Evolutionary conservation across 2,797 vertebrate species (phyloP).

Genomic region (Mastacembelus armatus): DNA sequence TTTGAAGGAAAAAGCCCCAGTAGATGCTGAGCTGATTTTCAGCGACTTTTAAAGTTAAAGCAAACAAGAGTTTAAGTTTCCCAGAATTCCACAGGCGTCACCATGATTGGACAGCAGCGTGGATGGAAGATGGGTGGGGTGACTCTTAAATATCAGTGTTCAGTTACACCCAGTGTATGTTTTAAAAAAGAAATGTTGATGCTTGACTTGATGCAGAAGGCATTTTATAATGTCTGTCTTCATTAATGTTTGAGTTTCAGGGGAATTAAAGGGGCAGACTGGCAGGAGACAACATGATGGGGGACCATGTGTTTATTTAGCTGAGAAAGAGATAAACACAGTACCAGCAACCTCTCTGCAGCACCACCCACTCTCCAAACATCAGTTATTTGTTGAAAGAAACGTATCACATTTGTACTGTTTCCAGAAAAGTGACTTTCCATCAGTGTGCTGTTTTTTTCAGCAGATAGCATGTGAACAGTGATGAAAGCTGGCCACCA

Average conservation of each 20-base stretch:
- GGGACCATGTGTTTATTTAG: slow-evolving; percentile 21
- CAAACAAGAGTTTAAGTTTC: slow-evolving; percentile 74
- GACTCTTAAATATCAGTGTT: slow-evolving; percentile 22
- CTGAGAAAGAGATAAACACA: slow-evolving; percentile 46
- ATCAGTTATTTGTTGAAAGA: slow-evolving; percentile 26
- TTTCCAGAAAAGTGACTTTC: neutral
- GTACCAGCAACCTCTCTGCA: slow-evolving; percentile 29
- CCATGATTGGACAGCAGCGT: slow-evolving; percentile 33
- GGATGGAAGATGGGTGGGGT: slow-evolving; percentile 13
- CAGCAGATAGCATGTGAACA: neutral
- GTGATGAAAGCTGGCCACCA: slow-evolving; percentile 9
- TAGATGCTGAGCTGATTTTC: slow-evolving; percentile 65
- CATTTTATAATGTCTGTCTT: neutral
- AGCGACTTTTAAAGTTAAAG: slow-evolving; percentile 71
- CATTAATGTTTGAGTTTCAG: no score
- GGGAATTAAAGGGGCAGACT: neutral
- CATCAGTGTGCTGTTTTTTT: slow-evolving; percentile 1
- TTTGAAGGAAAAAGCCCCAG: slow-evolving; percentile 57
- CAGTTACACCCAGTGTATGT: neutral
- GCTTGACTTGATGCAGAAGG: no score
- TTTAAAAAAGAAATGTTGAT: neutral
- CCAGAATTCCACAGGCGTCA: slow-evolving; percentile 62
- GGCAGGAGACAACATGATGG: neutral
- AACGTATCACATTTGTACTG: slow-evolving; percentile 1
- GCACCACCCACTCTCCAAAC: neutral